These are phyloP conservation scores for Tipula lateralis DNA, from an alignment of 2,888 invertebrate species.

Conservation along the genomic window DNA sequence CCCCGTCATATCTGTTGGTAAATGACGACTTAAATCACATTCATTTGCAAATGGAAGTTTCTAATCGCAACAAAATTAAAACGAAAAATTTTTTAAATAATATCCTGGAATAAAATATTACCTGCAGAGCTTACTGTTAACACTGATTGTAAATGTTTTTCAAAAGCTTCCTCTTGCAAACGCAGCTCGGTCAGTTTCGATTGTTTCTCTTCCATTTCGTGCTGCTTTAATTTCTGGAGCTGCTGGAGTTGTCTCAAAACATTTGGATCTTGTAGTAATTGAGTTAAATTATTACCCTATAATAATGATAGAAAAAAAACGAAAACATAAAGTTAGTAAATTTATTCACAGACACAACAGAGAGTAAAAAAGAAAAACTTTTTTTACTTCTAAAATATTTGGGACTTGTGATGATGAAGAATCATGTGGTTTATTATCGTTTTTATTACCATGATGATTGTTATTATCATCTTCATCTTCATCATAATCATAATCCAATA, in stretches of 20 bases:
- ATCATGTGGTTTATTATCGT: slow-evolving; percentile 34
- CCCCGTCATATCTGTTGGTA: slow-evolving; percentile 27
- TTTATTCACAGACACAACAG: background rate
- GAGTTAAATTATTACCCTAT: slow-evolving; percentile 48
- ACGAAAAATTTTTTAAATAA: background rate
- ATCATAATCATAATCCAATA: slow-evolving; percentile 87
- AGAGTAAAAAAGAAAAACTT: slow-evolving; percentile 29
- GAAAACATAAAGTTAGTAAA: slow-evolving; percentile 31
- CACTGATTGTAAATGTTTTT: slow-evolving; percentile 69
- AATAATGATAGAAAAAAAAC: slow-evolving; percentile 26
- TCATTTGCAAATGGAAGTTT: slow-evolving; percentile 62
- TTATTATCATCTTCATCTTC: slow-evolving; percentile 64
- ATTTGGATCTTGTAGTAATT: slow-evolving; percentile 72
- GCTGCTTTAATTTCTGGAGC: slow-evolving; percentile 55
- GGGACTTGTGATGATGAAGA: slow-evolving; percentile 40
- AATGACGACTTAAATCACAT: slow-evolving; percentile 53
- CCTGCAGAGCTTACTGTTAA: slow-evolving; percentile 54
- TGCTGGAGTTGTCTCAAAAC: slow-evolving; percentile 86
- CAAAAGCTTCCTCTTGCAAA: slow-evolving; percentile 69
- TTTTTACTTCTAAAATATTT: slow-evolving; percentile 38
- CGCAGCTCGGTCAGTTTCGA: slow-evolving; percentile 64
- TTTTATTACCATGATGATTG: slow-evolving; percentile 71
- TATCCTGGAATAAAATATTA: background rate
- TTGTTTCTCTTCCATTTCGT: slow-evolving; percentile 62
- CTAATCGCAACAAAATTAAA: slow-evolving; percentile 40